phyloP scores from a whole-genome alignment of 2,888 invertebrate species.

The Polydrusus cervinus region DNA sequence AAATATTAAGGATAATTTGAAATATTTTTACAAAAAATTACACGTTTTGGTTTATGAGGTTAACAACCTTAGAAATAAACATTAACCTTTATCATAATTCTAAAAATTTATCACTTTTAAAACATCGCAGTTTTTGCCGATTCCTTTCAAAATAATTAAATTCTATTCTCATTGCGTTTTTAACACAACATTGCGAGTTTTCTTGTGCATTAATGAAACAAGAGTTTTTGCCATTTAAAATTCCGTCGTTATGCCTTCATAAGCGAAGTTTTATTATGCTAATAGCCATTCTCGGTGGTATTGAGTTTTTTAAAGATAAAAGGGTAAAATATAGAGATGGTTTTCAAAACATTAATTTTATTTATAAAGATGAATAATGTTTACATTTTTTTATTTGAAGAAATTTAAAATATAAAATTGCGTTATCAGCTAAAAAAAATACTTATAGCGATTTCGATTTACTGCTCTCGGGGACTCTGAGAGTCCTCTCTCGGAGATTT shows the following conservation, averaged over 20 bases:
- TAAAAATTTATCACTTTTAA: neutral
- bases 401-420: no score
- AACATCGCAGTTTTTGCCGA: neutral
- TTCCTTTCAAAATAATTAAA: slow-evolving; percentile 54
- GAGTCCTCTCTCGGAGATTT: no score
- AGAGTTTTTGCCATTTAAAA: slow-evolving; percentile 48
- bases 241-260: slow-evolving; percentile 46
- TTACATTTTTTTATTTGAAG: no score
- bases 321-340: neutral
- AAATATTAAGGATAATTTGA: no score
- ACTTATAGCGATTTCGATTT: no score
- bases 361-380: no score
- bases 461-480: no score
- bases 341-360: neutral
- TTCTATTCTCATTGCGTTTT: slow-evolving; percentile 47
- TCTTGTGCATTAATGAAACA: slow-evolving; percentile 48
- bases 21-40: no score
- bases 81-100: neutral
- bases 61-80: neutral
- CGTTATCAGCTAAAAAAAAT: no score
- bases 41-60: neutral
- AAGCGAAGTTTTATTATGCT: slow-evolving; percentile 40
- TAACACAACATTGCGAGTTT: slow-evolving; percentile 40
- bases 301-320: slow-evolving; percentile 24
- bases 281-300: slow-evolving; percentile 33